Evolutionary conservation across 2,113 vertebrate species (phyloP).

Genomic region (Serinus canaria): DNA sequence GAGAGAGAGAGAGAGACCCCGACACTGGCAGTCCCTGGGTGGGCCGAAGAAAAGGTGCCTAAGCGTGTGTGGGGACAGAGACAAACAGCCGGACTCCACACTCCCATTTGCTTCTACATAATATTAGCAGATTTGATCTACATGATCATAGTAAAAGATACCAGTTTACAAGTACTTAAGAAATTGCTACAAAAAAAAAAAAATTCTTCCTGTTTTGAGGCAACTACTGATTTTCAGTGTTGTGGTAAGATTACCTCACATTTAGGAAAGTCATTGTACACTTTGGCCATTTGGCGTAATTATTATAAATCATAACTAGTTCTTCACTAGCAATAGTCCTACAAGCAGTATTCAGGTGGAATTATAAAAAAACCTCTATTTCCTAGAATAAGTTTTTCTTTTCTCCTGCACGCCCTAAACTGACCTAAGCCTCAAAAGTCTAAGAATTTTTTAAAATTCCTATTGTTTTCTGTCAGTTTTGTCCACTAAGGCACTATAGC

Average conservation of each 20-base stretch:
- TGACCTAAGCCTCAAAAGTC: background rate
- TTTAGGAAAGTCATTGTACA: background rate
- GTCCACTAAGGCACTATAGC: background rate
- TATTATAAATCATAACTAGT: background rate
- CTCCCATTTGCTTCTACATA: background rate
- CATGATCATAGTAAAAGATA: background rate
- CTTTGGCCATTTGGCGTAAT: background rate
- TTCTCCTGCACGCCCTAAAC: background rate
- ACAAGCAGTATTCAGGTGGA: background rate
- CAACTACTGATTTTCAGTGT: background rate
- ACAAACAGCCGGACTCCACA: no score
- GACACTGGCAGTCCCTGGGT: no score
- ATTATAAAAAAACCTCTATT: background rate
- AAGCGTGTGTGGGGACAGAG: no score
- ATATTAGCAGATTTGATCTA: background rate
- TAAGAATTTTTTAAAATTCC: background rate
- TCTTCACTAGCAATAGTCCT: background rate
- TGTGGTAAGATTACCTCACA: background rate
- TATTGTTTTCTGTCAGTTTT: background rate
- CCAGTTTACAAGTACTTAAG: background rate
- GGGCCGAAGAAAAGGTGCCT: no score
- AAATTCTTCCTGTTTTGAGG: background rate
- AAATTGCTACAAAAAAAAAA: background rate
- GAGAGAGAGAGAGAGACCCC: no score
- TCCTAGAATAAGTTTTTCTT: background rate